Evolutionary conservation across 2,113 vertebrate genomes (phyloP), one percentile per base, ranked within the genome.

Genomic region (Sprattus sprattus): DNA sequence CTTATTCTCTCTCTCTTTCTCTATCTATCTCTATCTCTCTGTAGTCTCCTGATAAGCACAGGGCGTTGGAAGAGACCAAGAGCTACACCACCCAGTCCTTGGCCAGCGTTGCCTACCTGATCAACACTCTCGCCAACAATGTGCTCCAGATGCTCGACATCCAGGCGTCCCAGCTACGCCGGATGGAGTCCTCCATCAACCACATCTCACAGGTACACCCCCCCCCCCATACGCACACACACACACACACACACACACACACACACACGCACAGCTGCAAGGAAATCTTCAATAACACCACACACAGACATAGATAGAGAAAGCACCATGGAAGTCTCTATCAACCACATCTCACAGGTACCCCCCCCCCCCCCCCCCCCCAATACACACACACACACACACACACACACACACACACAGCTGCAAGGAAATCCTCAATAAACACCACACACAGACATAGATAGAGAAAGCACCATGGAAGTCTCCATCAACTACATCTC

Each of bases 161-260:
- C 89, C 98, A 99, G 92, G 98, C 98, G 46, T 99, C 98, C 80
- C 98, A 99, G 89, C 96, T 99, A 81, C 97, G 98, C 45, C 97
- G 98, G 86, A 99, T 99, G 98, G 98, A 99, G 90, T 99, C 97
- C 83, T 99, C 98, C 88, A 99, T 99, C 96, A 99, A 99, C 93
- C 98, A 99, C 89, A 99, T 99, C 93, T 99, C 98, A 88, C 98
- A 99, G 96, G 98, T 99, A 39, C 39, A 39, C n/a, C n/a, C n/a
- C n/a, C n/a, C n/a, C n/a, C n/a, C n/a, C n/a, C n/a, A n/a, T n/a
- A n/a, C n/a, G n/a, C n/a, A n/a, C n/a, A 39, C 39, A 39, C 39
- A 39, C 39, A 39, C 28, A 54, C 4, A 67, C 2, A 84, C 6
- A 15, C 18, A 54, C 45, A 60, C 45, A 83, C 45, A 54, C 8